Evolutionary conservation across 2,113 vertebrate species (phyloP).

Genomic region (Chamaetylas fuelleborni): DNA sequence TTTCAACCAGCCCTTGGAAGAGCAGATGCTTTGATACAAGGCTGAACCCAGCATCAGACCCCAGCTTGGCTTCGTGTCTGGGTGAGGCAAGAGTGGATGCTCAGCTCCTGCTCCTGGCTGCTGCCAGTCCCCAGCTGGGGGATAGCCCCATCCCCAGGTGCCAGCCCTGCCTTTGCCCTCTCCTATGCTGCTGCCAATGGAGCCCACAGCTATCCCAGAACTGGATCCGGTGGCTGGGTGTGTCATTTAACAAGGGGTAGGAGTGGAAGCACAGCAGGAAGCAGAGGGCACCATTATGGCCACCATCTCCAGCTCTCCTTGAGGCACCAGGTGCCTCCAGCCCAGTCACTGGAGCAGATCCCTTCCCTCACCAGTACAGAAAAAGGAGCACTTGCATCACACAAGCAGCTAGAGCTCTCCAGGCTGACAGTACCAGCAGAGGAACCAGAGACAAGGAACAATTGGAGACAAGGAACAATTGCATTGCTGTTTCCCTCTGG

Average conservation of each 20-base stretch:
- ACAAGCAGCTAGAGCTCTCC: background rate
- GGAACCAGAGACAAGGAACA: background rate
- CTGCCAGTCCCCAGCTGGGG: background rate
- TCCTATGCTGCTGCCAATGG: background rate
- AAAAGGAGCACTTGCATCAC: background rate
- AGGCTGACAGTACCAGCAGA: background rate
- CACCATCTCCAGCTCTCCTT: background rate
- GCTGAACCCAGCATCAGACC: background rate
- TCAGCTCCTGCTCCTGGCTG: background rate
- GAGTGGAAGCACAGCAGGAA: background rate
- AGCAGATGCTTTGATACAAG: background rate
- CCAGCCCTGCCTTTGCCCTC: background rate
- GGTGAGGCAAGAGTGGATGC: background rate
- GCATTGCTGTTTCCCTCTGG: background rate
- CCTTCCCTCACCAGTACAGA: rapidly evolving
- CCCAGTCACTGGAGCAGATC: rapidly evolving
- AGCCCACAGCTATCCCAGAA: background rate
- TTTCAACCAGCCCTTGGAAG: background rate
- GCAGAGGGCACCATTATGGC: rapidly evolving
- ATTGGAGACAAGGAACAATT: conserved; percentile 3
- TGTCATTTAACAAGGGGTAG: background rate
- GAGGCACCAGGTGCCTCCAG: background rate
- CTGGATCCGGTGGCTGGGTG: background rate
- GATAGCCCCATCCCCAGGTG: rapidly evolving
- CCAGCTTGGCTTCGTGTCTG: rapidly evolving